Conservation (phyloP, 2,797 vertebrate species). For the Cyprinella venusta region DNA sequence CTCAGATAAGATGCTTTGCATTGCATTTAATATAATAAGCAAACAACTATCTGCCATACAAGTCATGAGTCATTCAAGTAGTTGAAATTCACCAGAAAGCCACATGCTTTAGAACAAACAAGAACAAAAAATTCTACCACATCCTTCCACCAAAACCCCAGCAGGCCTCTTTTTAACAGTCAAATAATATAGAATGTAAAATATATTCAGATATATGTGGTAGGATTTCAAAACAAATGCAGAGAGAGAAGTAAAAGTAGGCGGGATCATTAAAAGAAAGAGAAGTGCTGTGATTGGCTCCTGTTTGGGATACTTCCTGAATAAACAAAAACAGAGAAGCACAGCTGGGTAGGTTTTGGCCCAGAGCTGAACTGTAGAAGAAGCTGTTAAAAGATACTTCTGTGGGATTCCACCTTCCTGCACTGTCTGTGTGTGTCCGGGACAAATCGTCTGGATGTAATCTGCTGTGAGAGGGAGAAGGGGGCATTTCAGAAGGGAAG, state of each 20-base stretch:
- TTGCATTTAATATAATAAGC: not conserved
- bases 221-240: not conserved
- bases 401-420: constrained; percentile 8
- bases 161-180: not conserved
- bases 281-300: constrained; percentile 69
- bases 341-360: constrained; percentile 38
- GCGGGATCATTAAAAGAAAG: constrained; percentile 56
- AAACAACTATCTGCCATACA: not conserved
- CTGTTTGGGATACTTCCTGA: constrained; percentile 69
- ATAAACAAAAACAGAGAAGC: constrained; percentile 66
- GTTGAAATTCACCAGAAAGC: not conserved
- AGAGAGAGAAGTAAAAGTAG: constrained; percentile 57
- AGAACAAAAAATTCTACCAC: not conserved
- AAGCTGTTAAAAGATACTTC: constrained; percentile 37
- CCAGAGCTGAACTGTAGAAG: constrained; percentile 37
- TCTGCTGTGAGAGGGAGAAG: constrained; percentile 49
- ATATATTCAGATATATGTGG: not conserved
- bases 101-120: too few species aligned
- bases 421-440: not conserved
- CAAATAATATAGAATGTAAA: not conserved
- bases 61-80: not conserved
- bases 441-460: constrained; percentile 29
- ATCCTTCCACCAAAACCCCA: not conserved
- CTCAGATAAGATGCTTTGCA: not conserved
- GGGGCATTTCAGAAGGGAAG: constrained; percentile 49